Percentiles rank a stretch among this genome's conserved stretches.
These are phyloP conservation scores for Euwallacea fornicatus DNA, from an alignment of 1,140 invertebrate species.

Conservation along the genomic window DNA sequence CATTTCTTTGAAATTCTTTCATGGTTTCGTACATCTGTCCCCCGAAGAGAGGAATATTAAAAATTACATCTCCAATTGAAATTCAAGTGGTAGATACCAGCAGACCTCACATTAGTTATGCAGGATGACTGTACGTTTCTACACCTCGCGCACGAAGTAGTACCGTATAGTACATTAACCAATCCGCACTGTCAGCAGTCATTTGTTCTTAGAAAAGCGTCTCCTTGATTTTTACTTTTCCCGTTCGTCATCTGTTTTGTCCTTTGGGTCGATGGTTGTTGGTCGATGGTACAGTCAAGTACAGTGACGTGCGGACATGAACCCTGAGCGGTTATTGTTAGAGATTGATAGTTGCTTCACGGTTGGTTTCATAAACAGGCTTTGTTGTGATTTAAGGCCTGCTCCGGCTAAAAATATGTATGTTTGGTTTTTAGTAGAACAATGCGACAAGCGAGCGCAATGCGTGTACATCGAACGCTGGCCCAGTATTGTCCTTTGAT, in stretches of 20 bases:
- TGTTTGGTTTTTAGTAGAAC: conserved; percentile 22
- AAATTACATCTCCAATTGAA: conserved; percentile 9
- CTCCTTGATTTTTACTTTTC: conserved; percentile 35
- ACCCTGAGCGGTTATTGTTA: conserved; percentile 26
- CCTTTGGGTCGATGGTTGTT: background rate
- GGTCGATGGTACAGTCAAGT: conserved; percentile 6
- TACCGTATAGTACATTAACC: conserved; percentile 27
- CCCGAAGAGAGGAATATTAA: conserved; percentile 1
- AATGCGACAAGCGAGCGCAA: conserved; percentile 15
- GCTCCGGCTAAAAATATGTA: conserved; percentile 25
- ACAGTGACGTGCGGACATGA: conserved; percentile 30
- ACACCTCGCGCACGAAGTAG: conserved; percentile 12
- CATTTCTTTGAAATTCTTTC: too few relatives aligned
- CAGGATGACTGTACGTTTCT: conserved; percentile 24
- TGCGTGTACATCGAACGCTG: conserved; percentile 14
- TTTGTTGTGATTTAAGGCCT: conserved; percentile 27
- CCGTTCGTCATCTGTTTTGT: conserved; percentile 30
- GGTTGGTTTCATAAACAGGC: conserved; percentile 35
- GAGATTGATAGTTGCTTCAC: conserved; percentile 34
- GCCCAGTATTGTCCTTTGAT: conserved; percentile 14
- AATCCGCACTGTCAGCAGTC: conserved; percentile 25
- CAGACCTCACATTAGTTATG: conserved; percentile 17
- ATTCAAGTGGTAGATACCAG: conserved; percentile 14
- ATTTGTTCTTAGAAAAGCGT: conserved; percentile 34
- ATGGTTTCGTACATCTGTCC: background rate